phyloP scores from a whole-genome alignment of 2,888 invertebrate species.

The Dryocosmus kuriphilus region DNA sequence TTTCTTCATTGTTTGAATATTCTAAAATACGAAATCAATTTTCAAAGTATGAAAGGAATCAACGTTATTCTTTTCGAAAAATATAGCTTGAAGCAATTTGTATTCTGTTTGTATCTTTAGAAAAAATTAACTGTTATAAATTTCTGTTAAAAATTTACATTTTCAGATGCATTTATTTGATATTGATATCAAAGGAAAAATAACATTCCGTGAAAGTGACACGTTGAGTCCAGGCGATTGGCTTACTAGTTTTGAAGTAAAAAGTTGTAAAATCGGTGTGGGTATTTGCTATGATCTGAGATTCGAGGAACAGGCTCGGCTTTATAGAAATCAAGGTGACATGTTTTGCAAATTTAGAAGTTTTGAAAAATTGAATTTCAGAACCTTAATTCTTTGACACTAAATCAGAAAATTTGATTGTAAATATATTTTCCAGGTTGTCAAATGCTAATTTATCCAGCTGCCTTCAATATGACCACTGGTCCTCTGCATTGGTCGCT shows the following conservation, averaged over 20 bases:
- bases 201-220: slow-evolving; percentile 96
- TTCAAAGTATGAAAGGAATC: slow-evolving; percentile 18
- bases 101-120: too few relatives aligned
- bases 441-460: slow-evolving; percentile 93
- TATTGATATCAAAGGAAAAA: slow-evolving; percentile 94
- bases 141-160: not conserved
- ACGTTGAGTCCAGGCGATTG: slow-evolving; percentile 87
- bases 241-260: slow-evolving; percentile 86
- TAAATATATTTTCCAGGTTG: slow-evolving; percentile 82
- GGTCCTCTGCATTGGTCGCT: slow-evolving; percentile 96
- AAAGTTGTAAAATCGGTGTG: slow-evolving; percentile 88
- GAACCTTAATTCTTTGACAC: not conserved
- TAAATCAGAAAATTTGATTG: not conserved
- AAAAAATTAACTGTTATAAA: too few relatives aligned
- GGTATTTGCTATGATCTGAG: slow-evolving; percentile 97
- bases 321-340: slow-evolving; percentile 82
- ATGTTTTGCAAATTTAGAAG: not conserved
- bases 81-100: too few relatives aligned
- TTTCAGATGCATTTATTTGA: slow-evolving; percentile 95
- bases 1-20: too few relatives aligned
- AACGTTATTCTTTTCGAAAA: too few relatives aligned
- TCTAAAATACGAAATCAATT: too few relatives aligned
- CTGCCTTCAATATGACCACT: slow-evolving; percentile 97
- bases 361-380: not conserved
- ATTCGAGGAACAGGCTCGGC: slow-evolving; percentile 91